Evolutionary conservation across 1,140 invertebrate species (phyloP).

Genomic region (Rhagoletis pomonella): DNA sequence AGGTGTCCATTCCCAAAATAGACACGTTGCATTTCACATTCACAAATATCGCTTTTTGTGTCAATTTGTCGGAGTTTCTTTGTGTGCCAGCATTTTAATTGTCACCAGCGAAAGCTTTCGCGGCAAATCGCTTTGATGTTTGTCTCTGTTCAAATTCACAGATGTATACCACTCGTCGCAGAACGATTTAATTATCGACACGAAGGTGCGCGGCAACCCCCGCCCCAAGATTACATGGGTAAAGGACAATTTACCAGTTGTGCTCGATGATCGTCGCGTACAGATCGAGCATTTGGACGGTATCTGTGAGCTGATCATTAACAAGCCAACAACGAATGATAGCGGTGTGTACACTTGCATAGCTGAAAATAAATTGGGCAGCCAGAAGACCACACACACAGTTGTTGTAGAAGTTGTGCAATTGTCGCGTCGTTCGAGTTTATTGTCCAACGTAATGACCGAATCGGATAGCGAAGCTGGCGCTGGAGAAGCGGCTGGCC

Average conservation of each 20-base stretch:
- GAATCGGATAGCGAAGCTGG: constrained; percentile 55
- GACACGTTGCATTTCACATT: background rate
- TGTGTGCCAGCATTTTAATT: background rate
- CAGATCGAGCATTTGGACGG: constrained; percentile 83
- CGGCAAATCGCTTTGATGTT: constrained; percentile 2
- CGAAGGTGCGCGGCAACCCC: constrained; percentile 83
- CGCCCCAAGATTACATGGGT: constrained; percentile 86
- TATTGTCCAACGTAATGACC: constrained; percentile 62
- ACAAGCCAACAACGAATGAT: constrained; percentile 79
- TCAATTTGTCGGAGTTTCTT: constrained; percentile 17
- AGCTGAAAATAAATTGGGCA: constrained; percentile 79
- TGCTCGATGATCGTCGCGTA: constrained; percentile 78
- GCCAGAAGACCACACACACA: constrained; percentile 69
- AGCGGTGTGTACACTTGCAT: constrained; percentile 82
- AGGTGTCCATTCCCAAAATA: constrained; percentile 55
- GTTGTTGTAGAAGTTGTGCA: constrained; percentile 69
- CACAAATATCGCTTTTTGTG: constrained; percentile 14
- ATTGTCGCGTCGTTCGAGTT: constrained; percentile 67
- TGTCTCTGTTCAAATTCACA: constrained; percentile 64
- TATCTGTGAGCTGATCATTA: constrained; percentile 83
- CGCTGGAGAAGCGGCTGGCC: constrained; percentile 54
- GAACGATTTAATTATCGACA: constrained; percentile 85
- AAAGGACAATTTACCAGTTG: constrained; percentile 80
- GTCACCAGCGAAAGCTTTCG: too few relatives aligned
- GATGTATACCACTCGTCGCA: constrained; percentile 82